phyloP scores from a whole-genome alignment of 2,888 invertebrate species.

The Brachylomia viminalis region DNA sequence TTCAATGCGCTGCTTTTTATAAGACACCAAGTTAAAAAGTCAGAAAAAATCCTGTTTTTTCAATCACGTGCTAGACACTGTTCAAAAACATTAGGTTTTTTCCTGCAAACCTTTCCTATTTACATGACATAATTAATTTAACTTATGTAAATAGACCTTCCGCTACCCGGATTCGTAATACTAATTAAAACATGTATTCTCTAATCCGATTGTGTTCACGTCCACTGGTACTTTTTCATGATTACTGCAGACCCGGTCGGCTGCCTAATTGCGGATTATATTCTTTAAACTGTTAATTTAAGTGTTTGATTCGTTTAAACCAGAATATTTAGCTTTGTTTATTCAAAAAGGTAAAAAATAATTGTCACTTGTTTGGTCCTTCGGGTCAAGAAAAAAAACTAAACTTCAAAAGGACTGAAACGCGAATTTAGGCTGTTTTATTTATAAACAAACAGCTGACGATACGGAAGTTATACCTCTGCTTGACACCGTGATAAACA shows the following conservation, averaged over 20 bases:
- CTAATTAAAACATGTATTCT: conserved; percentile 61
- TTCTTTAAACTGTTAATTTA: conserved; percentile 53
- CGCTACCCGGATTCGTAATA: conserved; percentile 38
- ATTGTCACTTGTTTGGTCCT: too few relatives aligned
- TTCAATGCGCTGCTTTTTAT: neutral
- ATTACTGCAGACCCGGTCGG: conserved; percentile 35
- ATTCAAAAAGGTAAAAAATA: neutral
- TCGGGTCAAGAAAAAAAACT: conserved; percentile 2
- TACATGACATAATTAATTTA: conserved; percentile 52
- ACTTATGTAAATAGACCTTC: conserved; percentile 46
- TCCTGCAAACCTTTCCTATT: conserved; percentile 31
- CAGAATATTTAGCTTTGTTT: neutral
- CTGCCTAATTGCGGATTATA: conserved; percentile 52
- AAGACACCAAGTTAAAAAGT: neutral
- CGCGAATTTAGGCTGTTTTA: conserved; percentile 9
- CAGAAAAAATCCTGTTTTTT: neutral
- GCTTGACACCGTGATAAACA: conserved; percentile 5
- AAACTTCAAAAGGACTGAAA: conserved; percentile 18
- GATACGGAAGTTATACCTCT: conserved; percentile 6
- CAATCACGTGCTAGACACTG: neutral
- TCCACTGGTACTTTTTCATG: conserved; percentile 53
- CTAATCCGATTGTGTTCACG: conserved; percentile 57
- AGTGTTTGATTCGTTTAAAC: conserved; percentile 44
- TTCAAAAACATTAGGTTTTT: conserved; percentile 10
- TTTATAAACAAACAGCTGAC: conserved; percentile 25